Evolutionary conservation across 2,888 invertebrate genomes (phyloP), one percentile per base, ranked within the genome.

Genomic region (Drosophila multiciliata): DNA sequence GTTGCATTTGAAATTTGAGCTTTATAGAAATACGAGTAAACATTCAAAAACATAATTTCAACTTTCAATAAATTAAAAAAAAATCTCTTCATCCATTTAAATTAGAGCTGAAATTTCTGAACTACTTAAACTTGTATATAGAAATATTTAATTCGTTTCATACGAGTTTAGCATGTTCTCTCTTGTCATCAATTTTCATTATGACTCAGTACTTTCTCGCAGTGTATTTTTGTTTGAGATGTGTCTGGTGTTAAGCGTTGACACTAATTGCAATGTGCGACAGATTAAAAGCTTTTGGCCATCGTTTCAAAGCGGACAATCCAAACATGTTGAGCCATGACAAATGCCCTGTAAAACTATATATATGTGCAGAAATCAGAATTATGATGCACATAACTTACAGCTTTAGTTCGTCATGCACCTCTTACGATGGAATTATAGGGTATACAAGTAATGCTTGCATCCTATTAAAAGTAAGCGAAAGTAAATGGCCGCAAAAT

Each of bases 251-350:
- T 58, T 61, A 57, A 62, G 73, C 69, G 75, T 64, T 83, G 85
- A 84, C 85, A 84, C 77, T 85, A 85, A 86, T 87, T 85, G 76
- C 83, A 73, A 75, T 68, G 79, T 73, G 80, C 70, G 79, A 75
- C 68, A 79, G 83, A 85, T 85, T 81, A 81, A 81, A 79, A 69
- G 69, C 79, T 77, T 77, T 78, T 72, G 38, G 59, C 52, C 29
- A 72, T 38, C 74, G 62, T 66, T 38, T 45, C 40, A 70, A 80
- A 82, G 64, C 49, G 60, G 71, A 61, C 84, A 76, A 74, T 78
- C 71, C 73, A 79, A 53, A 58, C 32, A 55, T 55, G 48, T 45
- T 23, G 20, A 23, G 12, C 12, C 12, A 15, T 1, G 29, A n/a
- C 6, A 48, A 66, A 38, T 49, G 26, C 65, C 32, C 66, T 64